These are phyloP conservation scores for Actinemys pallida DNA, from an alignment of 2,113 vertebrate species.

Conservation along the genomic window DNA sequence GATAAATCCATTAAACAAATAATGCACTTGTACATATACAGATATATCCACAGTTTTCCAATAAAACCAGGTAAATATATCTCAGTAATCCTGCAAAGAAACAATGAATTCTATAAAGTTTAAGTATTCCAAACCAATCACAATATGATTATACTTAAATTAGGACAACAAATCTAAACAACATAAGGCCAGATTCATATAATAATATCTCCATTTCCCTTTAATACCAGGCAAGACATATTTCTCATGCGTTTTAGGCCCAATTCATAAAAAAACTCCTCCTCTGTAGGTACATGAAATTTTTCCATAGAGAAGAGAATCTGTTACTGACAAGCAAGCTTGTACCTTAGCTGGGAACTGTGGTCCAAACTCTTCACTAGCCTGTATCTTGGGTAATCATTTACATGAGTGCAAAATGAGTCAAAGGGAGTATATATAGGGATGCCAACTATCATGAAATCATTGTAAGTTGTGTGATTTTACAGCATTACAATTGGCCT, in stretches of 20 bases:
- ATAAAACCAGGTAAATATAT: not conserved
- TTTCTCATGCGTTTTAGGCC: not conserved
- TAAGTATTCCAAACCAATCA: not conserved
- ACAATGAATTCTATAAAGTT: not conserved
- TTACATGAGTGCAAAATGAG: not conserved
- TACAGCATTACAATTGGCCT: accelerated
- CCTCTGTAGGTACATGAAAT: not conserved
- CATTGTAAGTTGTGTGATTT: not conserved
- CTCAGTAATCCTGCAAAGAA: not conserved
- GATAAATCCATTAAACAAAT: not conserved
- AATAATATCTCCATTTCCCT: not conserved
- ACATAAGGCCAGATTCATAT: not conserved
- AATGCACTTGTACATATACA: not conserved
- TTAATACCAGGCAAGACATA: not conserved
- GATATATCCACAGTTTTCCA: not conserved
- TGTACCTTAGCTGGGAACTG: not conserved
- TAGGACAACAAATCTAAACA: not conserved
- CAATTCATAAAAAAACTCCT: not conserved
- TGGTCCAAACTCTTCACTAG: not conserved
- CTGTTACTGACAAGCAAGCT: not conserved
- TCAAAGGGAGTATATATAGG: not conserved
- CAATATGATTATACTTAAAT: not conserved
- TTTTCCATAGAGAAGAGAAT: not conserved
- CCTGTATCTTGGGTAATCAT: not conserved
- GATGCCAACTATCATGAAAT: not conserved